These are phyloP conservation scores for Cyphomyrus plagiostoma DNA, from an alignment of 2,113 vertebrate genomes.

Conservation along the genomic window DNA sequence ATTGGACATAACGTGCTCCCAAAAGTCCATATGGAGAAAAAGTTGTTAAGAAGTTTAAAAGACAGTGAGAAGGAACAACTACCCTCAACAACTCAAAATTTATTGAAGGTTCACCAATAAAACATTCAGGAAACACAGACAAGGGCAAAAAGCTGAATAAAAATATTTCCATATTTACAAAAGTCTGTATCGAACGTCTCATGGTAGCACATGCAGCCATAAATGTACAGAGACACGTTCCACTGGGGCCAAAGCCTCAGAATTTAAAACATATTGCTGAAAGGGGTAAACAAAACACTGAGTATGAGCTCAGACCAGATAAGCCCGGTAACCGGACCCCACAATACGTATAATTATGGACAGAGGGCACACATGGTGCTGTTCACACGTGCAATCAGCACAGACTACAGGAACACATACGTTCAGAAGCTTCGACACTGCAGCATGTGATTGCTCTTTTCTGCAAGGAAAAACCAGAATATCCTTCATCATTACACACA, in stretches of 20 bases:
- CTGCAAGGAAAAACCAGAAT: neutral
- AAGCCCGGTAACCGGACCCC: slow-evolving; percentile 1
- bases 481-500: neutral
- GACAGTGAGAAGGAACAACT: neutral
- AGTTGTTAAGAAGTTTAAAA: neutral
- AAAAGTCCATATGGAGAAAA: neutral
- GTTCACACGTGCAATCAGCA: neutral
- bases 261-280: neutral
- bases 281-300: neutral
- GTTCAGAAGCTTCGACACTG: neutral
- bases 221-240: neutral
- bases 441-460: neutral
- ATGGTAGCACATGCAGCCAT: slow-evolving; percentile 14
- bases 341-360: neutral
- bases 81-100: slow-evolving; percentile 21
- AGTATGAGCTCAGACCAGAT: neutral
- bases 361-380: neutral
- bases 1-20: neutral
- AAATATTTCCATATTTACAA: slow-evolving; percentile 25
- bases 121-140: slow-evolving; percentile 22
- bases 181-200: slow-evolving; percentile 10
- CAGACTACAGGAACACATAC: neutral
- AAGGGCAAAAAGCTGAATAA: slow-evolving; percentile 21
- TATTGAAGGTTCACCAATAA: slow-evolving; percentile 15
- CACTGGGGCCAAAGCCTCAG: neutral